phyloP scores from a whole-genome alignment of 1,140 invertebrate genomes.

The Cotesia typhae region DNA sequence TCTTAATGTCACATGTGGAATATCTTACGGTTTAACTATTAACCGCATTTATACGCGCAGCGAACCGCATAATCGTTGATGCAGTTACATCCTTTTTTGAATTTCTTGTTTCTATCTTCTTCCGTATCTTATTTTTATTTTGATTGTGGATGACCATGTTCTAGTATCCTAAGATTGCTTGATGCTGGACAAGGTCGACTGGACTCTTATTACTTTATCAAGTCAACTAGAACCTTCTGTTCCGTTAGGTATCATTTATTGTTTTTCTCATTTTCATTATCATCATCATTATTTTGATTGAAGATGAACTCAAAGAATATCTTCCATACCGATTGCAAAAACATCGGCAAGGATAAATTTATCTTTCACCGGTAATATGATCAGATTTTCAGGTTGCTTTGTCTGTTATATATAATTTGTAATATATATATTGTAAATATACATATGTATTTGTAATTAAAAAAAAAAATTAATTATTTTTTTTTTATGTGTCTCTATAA shows the following conservation, averaged over 20 bases:
- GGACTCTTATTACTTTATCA: slow-evolving; percentile 12
- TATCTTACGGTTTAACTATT: slow-evolving; percentile 50
- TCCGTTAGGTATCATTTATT: slow-evolving; percentile 22
- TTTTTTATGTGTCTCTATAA: neutral
- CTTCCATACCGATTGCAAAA: neutral
- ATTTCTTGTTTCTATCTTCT: slow-evolving; percentile 14
- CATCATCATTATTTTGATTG: neutral
- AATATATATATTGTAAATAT: no score
- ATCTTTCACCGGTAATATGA: no score
- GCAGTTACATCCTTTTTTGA: slow-evolving; percentile 29
- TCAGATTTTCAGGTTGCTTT: no score
- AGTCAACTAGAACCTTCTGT: slow-evolving; percentile 9
- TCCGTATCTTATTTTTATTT: slow-evolving; percentile 19
- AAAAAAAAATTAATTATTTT: neutral
- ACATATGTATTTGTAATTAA: no score
- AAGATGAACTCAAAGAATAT: neutral
- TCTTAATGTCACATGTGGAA: neutral
- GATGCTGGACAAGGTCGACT: slow-evolving; percentile 35
- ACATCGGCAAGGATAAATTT: slow-evolving; percentile 7
- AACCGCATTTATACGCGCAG: slow-evolving; percentile 50
- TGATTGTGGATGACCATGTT: slow-evolving; percentile 25
- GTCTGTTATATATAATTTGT: no score
- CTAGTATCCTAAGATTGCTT: slow-evolving; percentile 29
- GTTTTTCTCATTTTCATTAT: neutral
- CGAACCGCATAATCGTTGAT: slow-evolving; percentile 48